These are phyloP conservation scores for Oscheius myriophilus DNA, from an alignment of 2,888 invertebrate genomes.

Conservation along the genomic window DNA sequence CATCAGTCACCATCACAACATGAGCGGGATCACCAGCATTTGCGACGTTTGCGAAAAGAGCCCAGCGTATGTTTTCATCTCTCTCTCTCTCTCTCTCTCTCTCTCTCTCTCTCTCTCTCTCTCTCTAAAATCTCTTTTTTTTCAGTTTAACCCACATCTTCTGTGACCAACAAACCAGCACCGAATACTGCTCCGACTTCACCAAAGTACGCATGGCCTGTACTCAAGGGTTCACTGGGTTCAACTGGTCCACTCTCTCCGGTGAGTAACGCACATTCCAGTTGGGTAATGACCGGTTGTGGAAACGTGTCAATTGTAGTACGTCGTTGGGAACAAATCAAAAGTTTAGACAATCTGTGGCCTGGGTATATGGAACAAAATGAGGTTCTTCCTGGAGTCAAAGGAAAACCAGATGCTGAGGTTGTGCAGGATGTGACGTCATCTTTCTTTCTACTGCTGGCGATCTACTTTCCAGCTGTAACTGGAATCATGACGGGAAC, in stretches of 20 bases:
- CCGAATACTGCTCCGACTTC: constrained; percentile 56
- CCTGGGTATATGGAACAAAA: constrained; percentile 57
- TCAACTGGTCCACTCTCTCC: constrained; percentile 88
- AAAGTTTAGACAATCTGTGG: constrained; percentile 53
- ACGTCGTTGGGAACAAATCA: not conserved
- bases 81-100: not conserved
- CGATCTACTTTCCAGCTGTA: constrained; percentile 99
- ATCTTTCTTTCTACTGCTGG: constrained; percentile 92
- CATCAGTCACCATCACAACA: constrained; percentile 32
- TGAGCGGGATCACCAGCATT: constrained; percentile 65
- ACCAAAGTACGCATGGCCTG: constrained; percentile 71
- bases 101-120: not conserved
- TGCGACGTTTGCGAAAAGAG: constrained; percentile 78
- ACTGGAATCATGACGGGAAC: constrained; percentile 99
- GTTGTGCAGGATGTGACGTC: constrained; percentile 84
- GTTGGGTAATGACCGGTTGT: not conserved
- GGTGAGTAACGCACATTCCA: constrained; percentile 76
- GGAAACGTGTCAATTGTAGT: not conserved
- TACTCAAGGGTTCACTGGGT: constrained; percentile 87
- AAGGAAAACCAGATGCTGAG: constrained; percentile 64
- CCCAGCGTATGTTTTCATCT: constrained; percentile 43
- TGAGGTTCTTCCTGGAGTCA: constrained; percentile 60
- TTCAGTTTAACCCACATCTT: constrained; percentile 60
- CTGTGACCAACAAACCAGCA: constrained; percentile 49
- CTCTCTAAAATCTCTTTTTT: not conserved